Conservation (phyloP, 2,888 invertebrate species). For the Caenorhabditis sulstoni region DNA sequence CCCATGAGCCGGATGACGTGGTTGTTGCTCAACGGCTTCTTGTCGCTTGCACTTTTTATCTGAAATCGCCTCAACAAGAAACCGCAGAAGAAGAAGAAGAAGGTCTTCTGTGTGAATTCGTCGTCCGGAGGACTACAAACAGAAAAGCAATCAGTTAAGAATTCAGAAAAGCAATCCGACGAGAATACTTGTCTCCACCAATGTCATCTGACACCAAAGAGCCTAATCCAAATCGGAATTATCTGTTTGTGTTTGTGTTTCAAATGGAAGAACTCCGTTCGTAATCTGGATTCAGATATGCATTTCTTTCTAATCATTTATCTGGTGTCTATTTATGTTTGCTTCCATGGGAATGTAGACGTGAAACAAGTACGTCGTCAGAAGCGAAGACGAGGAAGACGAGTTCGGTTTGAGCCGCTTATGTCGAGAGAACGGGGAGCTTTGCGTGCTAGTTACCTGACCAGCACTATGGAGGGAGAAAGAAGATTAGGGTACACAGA, state of each 20-base stretch:
- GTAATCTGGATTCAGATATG: neutral
- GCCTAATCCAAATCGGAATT: neutral
- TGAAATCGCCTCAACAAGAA: too few relatives aligned
- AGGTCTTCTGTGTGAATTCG: too few relatives aligned
- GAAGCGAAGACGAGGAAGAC: neutral
- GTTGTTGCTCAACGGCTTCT: neutral
- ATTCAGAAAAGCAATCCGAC: too few relatives aligned
- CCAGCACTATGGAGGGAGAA: neutral
- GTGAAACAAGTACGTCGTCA: neutral
- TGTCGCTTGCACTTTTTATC: constrained; percentile 7
- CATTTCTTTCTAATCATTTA: neutral
- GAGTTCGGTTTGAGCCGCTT: constrained; percentile 7
- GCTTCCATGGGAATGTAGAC: neutral
- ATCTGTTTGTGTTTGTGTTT: constrained; percentile 3
- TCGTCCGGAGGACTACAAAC: too few relatives aligned
- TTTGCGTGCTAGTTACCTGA: constrained; percentile 8
- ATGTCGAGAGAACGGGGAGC: too few relatives aligned
- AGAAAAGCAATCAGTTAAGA: too few relatives aligned
- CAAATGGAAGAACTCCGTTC: neutral
- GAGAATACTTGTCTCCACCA: neutral
- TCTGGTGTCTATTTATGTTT: neutral
- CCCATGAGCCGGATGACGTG: neutral
- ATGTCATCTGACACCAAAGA: constrained; percentile 9
- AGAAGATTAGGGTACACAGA: neutral
- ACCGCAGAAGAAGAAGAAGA: too few relatives aligned